Evolutionary conservation across 2,888 invertebrate genomes (phyloP).

Genomic region (Drosophila melanosoma): DNA sequence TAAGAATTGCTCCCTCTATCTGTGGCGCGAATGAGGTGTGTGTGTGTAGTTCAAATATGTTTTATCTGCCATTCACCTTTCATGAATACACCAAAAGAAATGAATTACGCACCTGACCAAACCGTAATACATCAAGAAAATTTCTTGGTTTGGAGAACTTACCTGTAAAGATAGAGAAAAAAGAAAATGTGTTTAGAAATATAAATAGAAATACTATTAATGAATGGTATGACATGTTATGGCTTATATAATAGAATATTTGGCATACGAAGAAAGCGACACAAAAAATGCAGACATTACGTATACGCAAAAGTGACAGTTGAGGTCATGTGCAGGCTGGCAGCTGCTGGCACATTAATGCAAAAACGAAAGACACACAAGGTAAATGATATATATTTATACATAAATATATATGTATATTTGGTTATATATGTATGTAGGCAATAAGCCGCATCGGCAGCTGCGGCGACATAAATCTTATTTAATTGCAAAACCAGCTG

Average conservation of each 20-base stretch:
- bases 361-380: constrained; percentile 35
- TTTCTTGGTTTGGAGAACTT: constrained; percentile 14
- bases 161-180: constrained; percentile 43
- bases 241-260: constrained; percentile 29
- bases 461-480: constrained; percentile 72
- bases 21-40: neutral
- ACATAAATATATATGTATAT: constrained; percentile 2
- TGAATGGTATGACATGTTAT: constrained; percentile 10
- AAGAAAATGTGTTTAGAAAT: neutral
- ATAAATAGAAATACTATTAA: constrained; percentile 19
- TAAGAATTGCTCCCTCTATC: neutral
- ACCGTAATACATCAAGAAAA: neutral
- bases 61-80: neutral
- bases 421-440: constrained; percentile 3
- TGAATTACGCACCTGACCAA: constrained; percentile 28
- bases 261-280: neutral
- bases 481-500: constrained; percentile 79
- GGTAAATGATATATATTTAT: constrained; percentile 18
- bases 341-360: constrained; percentile 67
- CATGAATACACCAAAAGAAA: neutral
- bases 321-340: constrained; percentile 58
- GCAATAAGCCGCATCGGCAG: constrained; percentile 33
- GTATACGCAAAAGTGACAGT: constrained; percentile 59
- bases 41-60: neutral
- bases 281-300: constrained; percentile 22